Conservation (phyloP, 1,140 invertebrate species). For the Acyrthosiphon pisum region DNA sequence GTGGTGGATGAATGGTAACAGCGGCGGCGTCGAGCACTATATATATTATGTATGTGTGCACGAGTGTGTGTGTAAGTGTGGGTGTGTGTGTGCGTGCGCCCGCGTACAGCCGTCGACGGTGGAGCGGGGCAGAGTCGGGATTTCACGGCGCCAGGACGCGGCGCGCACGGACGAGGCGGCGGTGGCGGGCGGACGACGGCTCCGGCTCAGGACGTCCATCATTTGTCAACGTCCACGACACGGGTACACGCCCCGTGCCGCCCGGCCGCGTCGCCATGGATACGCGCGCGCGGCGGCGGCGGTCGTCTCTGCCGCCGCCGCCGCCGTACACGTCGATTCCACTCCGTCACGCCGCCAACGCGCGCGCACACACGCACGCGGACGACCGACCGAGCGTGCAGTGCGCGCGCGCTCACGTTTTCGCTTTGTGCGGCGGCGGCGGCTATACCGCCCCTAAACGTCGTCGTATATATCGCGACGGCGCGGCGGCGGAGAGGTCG, state of each 20-base stretch:
- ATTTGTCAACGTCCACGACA: slow-evolving; percentile 51
- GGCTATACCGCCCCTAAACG: slow-evolving; percentile 32
- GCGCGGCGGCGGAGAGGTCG: neutral
- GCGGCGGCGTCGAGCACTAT: neutral
- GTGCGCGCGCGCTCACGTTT: slow-evolving; percentile 8
- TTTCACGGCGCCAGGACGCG: slow-evolving; percentile 35
- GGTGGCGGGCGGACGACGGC: slow-evolving; percentile 25
- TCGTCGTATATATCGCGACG: neutral
- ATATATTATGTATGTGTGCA: neutral
- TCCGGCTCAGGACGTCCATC: slow-evolving; percentile 51
- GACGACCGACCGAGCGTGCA: neutral
- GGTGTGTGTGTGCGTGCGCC: neutral
- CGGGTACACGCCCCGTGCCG: slow-evolving; percentile 47
- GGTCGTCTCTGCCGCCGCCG: neutral
- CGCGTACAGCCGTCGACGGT: neutral
- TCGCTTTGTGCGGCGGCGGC: slow-evolving; percentile 7
- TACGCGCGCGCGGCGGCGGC: slow-evolving; percentile 33
- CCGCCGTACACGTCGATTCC: slow-evolving; percentile 35
- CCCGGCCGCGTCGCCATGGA: slow-evolving; percentile 31
- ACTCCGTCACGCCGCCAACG: slow-evolving; percentile 37
- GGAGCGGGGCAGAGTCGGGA: neutral
- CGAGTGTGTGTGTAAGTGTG: accelerated
- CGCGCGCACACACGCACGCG: neutral
- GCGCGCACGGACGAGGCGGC: neutral
- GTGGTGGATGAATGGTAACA: neutral